A percentile compares a stretch with the other conserved stretches of the same genome.
Evolutionary conservation across 2,888 invertebrate genomes (phyloP).

Genomic region (Colletes collaris): DNA sequence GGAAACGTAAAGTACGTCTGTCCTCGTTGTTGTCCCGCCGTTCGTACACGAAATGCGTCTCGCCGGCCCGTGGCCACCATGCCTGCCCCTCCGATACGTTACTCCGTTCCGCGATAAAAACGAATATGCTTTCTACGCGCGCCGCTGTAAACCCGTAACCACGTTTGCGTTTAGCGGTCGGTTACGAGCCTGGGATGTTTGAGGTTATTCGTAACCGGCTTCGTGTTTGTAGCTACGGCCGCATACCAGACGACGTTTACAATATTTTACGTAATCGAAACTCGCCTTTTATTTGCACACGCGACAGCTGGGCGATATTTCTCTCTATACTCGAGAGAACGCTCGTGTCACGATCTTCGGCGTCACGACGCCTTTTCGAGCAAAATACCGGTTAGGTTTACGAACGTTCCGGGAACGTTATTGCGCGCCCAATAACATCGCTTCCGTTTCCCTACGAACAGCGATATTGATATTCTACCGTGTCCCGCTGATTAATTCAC

Average conservation of each 20-base stretch:
- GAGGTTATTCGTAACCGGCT: constrained; percentile 29
- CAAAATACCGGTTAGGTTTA: constrained; percentile 37
- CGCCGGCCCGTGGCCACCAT: constrained; percentile 37
- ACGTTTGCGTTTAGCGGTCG: background rate
- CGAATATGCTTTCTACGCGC: constrained; percentile 18
- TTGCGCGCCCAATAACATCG: constrained; percentile 3
- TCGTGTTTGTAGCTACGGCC: background rate
- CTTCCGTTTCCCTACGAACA: background rate
- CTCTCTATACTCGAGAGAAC: background rate
- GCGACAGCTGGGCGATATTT: background rate
- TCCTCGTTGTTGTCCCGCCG: background rate
- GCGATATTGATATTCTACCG: constrained; percentile 3
- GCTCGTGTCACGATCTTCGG: constrained; percentile 21
- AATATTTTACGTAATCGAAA: constrained; percentile 30
- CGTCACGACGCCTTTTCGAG: constrained; percentile 22
- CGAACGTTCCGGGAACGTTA: constrained; percentile 1
- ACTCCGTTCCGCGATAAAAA: constrained; percentile 20
- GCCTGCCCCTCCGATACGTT: constrained; percentile 14
- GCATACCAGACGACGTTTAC: background rate
- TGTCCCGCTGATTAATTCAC: background rate
- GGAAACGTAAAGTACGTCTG: constrained; percentile 43
- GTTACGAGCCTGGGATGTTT: constrained; percentile 4
- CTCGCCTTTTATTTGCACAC: background rate
- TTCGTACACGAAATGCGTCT: constrained; percentile 28
- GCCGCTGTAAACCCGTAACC: background rate